These are phyloP conservation scores for Threskiornis aethiopicus DNA, from an alignment of 2,797 vertebrate species.

Conservation along the genomic window DNA sequence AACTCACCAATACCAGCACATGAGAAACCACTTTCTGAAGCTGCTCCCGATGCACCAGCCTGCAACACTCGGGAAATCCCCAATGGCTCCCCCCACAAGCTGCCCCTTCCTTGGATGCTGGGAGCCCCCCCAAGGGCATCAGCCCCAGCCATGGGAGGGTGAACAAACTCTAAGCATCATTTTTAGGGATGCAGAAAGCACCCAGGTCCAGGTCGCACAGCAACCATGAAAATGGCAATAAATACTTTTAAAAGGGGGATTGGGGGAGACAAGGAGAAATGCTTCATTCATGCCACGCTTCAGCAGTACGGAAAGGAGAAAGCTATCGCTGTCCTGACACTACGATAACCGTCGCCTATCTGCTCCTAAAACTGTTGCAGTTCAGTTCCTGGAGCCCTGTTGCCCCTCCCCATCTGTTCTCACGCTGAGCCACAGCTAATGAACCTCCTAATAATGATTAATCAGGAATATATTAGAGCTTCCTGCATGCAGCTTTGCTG, in stretches of 20 bases:
- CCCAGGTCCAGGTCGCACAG: neutral
- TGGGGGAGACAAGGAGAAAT: neutral
- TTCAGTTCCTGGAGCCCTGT: neutral
- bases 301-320: neutral
- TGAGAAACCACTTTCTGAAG: neutral
- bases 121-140: neutral
- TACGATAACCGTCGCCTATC: accelerated
- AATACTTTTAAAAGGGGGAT: no score
- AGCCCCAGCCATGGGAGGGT: accelerated
- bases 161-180: neutral
- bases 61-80: neutral
- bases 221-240: neutral
- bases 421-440: neutral
- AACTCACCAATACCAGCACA: accelerated
- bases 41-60: neutral
- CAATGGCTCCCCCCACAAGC: neutral
- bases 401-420: neutral
- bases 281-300: accelerated
- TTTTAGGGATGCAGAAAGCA: neutral
- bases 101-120: accelerated
- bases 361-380: neutral
- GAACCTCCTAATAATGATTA: neutral
- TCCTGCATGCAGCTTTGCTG: neutral
- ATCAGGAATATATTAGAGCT: neutral
- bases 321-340: neutral